phyloP scores from a whole-genome alignment of 2,797 vertebrate genomes.

The Thamnophis elegans region DNA sequence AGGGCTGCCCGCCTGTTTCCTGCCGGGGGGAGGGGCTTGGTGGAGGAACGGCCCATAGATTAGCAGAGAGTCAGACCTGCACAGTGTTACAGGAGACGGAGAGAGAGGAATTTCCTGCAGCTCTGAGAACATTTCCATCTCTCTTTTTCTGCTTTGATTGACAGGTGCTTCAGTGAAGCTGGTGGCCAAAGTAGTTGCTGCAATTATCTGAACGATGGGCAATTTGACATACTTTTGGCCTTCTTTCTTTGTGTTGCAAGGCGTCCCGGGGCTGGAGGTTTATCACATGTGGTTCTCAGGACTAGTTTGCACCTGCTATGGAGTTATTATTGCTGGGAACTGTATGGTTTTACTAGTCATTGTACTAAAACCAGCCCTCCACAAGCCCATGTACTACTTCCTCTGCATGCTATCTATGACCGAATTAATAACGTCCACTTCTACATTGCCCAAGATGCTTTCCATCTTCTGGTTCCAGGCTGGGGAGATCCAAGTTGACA shows the following conservation, averaged over 20 bases:
- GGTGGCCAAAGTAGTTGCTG: background rate
- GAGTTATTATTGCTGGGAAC: background rate
- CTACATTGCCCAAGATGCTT: constrained; percentile 55
- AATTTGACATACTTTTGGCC: background rate
- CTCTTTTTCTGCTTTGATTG: background rate
- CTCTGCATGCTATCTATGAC: background rate
- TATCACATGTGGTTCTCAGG: background rate
- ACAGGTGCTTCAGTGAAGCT: background rate
- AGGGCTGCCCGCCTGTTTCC: too few relatives aligned
- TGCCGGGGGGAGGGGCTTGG: too few relatives aligned
- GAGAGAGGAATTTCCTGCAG: too few relatives aligned
- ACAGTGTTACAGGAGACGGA: too few relatives aligned
- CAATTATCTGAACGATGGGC: background rate
- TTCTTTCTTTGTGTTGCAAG: background rate
- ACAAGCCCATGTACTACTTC: background rate
- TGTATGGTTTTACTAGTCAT: background rate
- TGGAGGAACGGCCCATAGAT: too few relatives aligned
- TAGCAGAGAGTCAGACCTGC: too few relatives aligned
- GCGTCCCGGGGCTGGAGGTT: background rate
- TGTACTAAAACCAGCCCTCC: background rate
- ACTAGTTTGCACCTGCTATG: background rate
- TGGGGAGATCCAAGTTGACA: constrained; percentile 74
- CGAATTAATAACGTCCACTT: background rate
- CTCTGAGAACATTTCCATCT: too few relatives aligned
- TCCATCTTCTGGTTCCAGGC: constrained; percentile 65